Evolutionary conservation across 1,140 invertebrate species (phyloP), one percentile per base, ranked within the genome.

Genomic region (Lepidurus apus): DNA sequence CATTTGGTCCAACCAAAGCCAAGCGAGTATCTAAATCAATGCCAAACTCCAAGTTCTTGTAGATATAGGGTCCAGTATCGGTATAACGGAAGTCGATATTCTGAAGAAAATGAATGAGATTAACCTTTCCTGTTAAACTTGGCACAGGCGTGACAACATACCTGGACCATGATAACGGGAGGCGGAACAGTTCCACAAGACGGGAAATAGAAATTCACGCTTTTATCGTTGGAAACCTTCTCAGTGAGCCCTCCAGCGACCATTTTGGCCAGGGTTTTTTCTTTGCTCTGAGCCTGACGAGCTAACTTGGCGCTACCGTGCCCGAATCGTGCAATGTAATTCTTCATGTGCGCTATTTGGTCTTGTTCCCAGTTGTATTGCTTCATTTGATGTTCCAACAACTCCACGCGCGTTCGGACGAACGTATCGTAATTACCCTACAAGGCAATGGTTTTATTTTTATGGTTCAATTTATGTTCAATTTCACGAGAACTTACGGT

Each of bases 311-410:
- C 97, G 74, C 94, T 97, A 83, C 98, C 98, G 85, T 99, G 98
- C 90, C 98, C 98, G 87, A 99, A 99, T 77, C 98, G 87, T 0
- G 98, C 98, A 81, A 99, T 98, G 85, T 99, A 99, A 85, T 99
- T 98, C 91, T 94, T 84, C 98, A 99, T 99, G 83, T 99, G 95
- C 79, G 95, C 89, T 77, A 99, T 99, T 87, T 99, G 97, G 87
- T 98, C 96, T 85, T 99, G 98, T 86, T 99, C 97, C 98, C 97
- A 99, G 82, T 98, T 96, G 85, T 99, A 99, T 81, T 97, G 94
- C 85, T 99, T 99, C 88, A 93, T 95, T 87, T 99, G 98, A 87
- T 99, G 99, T 85, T 99, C 98, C 77, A 98, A 87, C 80, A 98
- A 87, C 86, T 99, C 98, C 88, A 94, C 88, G 79, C 97, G 88